Evolutionary conservation across 35 echinoderm and acorn worm species (phyloP).

Genomic region (Heliocidaris erythrogramma): DNA sequence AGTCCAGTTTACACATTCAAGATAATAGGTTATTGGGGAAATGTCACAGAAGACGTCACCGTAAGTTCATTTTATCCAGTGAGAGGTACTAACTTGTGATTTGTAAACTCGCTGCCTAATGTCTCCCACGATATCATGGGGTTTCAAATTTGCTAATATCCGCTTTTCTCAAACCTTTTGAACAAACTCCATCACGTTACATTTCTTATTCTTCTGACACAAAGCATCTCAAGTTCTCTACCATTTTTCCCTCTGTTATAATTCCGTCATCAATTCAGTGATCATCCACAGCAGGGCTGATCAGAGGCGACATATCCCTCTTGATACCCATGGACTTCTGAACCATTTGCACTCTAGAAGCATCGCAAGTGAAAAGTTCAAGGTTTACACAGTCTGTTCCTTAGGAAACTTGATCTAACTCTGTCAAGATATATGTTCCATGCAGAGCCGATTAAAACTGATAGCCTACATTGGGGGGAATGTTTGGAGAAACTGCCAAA

Average conservation of each 20-base stretch:
- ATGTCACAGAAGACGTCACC: background rate
- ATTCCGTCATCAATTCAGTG: constrained; percentile 1
- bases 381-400: background rate
- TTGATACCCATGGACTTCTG: background rate
- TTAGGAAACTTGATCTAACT: background rate
- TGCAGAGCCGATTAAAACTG: background rate
- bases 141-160: background rate
- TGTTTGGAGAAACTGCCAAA: background rate
- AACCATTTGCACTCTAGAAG: background rate
- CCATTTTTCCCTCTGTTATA: background rate
- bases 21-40: background rate
- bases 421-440: background rate
- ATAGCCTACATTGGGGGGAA: constrained; percentile 7
- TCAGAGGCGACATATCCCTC: background rate
- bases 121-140: background rate
- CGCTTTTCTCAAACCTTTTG: background rate
- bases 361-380: background rate
- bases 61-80: background rate
- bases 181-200: background rate
- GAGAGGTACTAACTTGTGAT: background rate
- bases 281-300: background rate
- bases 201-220: background rate
- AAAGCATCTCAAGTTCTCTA: background rate
- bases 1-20: background rate
- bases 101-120: background rate